phyloP scores from a whole-genome alignment of 2,113 vertebrate genomes.

The Camelus bactrianus region DNA sequence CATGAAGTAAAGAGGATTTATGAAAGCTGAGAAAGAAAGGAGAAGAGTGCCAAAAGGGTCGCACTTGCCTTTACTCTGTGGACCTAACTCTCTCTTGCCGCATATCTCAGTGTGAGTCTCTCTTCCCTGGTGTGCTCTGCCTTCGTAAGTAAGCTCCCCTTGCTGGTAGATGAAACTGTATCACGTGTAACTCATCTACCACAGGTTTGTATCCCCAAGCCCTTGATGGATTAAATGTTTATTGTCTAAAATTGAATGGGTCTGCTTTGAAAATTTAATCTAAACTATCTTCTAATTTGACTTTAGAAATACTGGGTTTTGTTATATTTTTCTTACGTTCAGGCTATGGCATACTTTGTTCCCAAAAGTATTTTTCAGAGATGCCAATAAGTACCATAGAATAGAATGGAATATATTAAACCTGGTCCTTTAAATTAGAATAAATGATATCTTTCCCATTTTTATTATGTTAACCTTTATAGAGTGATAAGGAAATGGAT shows the following conservation, averaged over 20 bases:
- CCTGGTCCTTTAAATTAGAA: background rate
- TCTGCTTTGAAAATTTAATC: slow-evolving; percentile 55
- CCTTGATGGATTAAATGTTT: slow-evolving; percentile 34
- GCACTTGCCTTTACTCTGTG: too few species aligned
- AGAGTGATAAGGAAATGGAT: too few species aligned
- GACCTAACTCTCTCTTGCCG: too few species aligned
- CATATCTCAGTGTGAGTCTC: too few species aligned
- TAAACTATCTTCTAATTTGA: slow-evolving; percentile 10
- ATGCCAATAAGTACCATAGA: background rate
- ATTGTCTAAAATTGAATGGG: slow-evolving; percentile 55
- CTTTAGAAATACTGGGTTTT: slow-evolving; percentile 14
- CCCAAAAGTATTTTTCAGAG: background rate
- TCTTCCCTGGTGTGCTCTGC: too few species aligned
- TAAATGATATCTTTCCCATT: too few species aligned
- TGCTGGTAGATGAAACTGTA: slow-evolving; percentile 46
- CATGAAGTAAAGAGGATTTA: too few species aligned
- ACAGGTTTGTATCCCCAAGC: slow-evolving; percentile 52
- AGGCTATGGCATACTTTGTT: background rate
- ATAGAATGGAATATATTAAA: background rate
- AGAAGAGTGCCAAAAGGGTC: too few species aligned
- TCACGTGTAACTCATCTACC: slow-evolving; percentile 31
- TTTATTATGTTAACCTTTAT: too few species aligned
- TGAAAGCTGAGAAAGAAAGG: too few species aligned
- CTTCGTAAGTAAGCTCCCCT: too few species aligned
- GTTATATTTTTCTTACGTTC: background rate